Base-by-base conservation (phyloP, 2,888 invertebrate genomes). In the Noctua comes region DNA sequence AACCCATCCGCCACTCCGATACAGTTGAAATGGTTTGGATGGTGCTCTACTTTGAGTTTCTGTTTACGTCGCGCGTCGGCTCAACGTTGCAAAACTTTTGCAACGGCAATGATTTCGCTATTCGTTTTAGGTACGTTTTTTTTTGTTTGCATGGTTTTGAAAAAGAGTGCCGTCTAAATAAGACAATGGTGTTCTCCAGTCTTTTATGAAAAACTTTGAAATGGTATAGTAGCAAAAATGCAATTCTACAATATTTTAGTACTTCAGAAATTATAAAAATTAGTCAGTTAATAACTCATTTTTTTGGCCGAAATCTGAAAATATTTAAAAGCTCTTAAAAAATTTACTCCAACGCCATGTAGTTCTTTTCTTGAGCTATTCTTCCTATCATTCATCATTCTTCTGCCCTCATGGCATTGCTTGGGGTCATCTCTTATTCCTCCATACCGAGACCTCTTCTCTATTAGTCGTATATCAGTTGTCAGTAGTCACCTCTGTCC, bases 1-100 rank as follows among this genome's bases (percentile, higher is more conserved):
- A 97, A 96, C 96, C 96, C 96, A 96, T 96, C 96, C 96, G 95
- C 96, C 94, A 95, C 95, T 96, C 95, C 92, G 93, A 92, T 94
- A 92, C 93, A 91, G 93, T 90, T 89, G 89, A 77, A 82, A 82
- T 82, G 91, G 4, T 62, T 11, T 48, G 84, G 3, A 80, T 71
- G 71, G 27, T 93, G 93, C 96, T 97, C 95, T 93, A 94, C 93
- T 89, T 91, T 48, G 18, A 0, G 0, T 54, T 66, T 24, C 27
- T 21, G 6, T 31, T 59, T 43, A 27, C 24, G 4, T 57, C 27
- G n/a, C 57, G n/a, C 13, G 57, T 43, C 1, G 10, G 18, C 6
- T 0, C 1, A 1, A 13, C 24, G 6, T 0, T 24, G 13, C 13
- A 7, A 57, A 46, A 40, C 1, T 46, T 36, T 57, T 0, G 2